A percentile compares a stretch with the other conserved stretches of the same genome.
Evolutionary conservation across 2,888 invertebrate genomes (phyloP).

Genomic region (Diaphora mendica): DNA sequence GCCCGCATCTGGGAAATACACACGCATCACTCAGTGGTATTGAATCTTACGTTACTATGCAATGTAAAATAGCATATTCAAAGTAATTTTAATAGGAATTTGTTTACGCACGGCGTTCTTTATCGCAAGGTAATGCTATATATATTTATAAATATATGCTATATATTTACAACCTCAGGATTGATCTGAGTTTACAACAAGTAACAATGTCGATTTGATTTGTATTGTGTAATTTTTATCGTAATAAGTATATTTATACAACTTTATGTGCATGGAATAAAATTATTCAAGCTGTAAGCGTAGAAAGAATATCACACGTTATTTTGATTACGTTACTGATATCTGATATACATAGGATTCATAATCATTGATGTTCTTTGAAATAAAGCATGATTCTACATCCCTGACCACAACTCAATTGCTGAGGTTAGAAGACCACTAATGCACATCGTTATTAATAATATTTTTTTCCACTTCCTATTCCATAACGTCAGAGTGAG

Average conservation of each 20-base stretch:
- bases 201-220: constrained; percentile 1
- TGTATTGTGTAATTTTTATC: constrained; percentile 8
- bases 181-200: no score
- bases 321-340: neutral
- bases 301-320: neutral
- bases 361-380: neutral
- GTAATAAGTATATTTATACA: neutral
- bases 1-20: no score
- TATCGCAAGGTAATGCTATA: constrained; percentile 57
- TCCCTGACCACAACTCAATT: neutral
- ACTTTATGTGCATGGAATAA: neutral
- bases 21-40: neutral
- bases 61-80: constrained; percentile 15
- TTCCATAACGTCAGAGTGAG: neutral
- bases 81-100: constrained; percentile 42
- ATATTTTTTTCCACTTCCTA: neutral
- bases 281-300: neutral
- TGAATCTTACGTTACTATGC: neutral
- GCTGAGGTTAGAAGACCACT: neutral
- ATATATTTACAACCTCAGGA: no score
- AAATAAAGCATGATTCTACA: neutral
- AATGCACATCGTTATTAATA: neutral
- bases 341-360: neutral
- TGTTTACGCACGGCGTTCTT: constrained; percentile 42
- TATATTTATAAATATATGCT: no score